Percentiles rank a stretch among this genome's conserved stretches.
Conservation (phyloP, 2,888 invertebrate species). For the Acrocera orbiculus region DNA sequence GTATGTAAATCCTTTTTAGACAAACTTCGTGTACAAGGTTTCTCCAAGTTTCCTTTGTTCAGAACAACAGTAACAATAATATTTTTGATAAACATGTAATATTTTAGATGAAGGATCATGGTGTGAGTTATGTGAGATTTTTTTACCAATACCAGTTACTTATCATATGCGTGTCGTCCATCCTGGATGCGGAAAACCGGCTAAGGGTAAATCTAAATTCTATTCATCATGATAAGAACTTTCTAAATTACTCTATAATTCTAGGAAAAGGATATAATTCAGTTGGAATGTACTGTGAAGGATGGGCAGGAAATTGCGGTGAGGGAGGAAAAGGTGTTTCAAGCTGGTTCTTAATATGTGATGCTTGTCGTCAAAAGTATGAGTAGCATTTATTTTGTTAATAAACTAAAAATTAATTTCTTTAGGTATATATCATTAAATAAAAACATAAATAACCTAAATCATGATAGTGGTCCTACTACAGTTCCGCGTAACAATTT, state of each 20-base stretch:
- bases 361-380: slow-evolving; percentile 69
- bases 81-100: neutral
- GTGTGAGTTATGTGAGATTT: slow-evolving; percentile 78
- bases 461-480: slow-evolving; percentile 24
- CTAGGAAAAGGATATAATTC: slow-evolving; percentile 71
- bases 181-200: slow-evolving; percentile 76
- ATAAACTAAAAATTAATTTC: too few species aligned
- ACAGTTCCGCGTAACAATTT: slow-evolving; percentile 28
- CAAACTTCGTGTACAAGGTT: too few species aligned
- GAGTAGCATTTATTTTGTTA: slow-evolving; percentile 28
- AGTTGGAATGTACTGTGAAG: slow-evolving; percentile 68
- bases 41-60: too few species aligned
- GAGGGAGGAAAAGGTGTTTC: slow-evolving; percentile 62
- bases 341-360: slow-evolving; percentile 87
- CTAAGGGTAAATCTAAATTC: slow-evolving; percentile 37
- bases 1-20: too few species aligned
- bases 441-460: slow-evolving; percentile 27
- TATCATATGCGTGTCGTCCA: slow-evolving; percentile 83
- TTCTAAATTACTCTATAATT: neutral
- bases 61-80: too few species aligned
- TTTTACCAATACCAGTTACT: slow-evolving; percentile 59
- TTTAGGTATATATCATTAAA: slow-evolving; percentile 22
- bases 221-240: neutral
- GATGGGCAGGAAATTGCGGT: slow-evolving; percentile 79
- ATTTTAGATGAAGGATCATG: slow-evolving; percentile 26